Conservation (phyloP, 2,888 invertebrate genomes). For the Theristus sp. region DNA sequence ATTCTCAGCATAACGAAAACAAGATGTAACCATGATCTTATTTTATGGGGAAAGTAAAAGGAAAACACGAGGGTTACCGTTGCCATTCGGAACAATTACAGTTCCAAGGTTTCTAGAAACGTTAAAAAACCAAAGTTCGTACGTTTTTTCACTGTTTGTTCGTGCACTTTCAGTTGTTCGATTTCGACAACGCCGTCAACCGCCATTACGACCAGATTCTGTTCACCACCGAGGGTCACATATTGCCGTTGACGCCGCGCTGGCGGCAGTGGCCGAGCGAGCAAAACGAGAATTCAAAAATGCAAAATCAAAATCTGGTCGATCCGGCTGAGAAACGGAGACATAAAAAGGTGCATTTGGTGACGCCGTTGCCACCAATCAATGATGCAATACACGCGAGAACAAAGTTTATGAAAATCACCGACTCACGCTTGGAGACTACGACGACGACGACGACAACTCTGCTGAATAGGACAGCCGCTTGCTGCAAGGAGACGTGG, state of each 20-base stretch:
- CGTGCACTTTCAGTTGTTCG: conserved; percentile 42
- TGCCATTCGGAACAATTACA: no score
- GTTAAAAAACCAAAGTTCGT: not conserved
- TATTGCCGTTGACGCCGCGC: conserved; percentile 35
- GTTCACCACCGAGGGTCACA: conserved; percentile 45
- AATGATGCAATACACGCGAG: not conserved
- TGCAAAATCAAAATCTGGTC: not conserved
- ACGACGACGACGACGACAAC: no score
- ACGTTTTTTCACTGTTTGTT: conserved; percentile 8
- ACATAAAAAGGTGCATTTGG: no score
- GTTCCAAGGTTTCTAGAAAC: not conserved
- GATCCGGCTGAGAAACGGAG: not conserved
- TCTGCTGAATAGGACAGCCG: not conserved
- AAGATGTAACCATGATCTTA: no score
- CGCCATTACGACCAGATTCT: conserved; percentile 37
- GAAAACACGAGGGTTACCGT: no score
- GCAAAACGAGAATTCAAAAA: not conserved
- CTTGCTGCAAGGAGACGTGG: not conserved
- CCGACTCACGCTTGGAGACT: not conserved
- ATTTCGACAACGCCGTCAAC: conserved; percentile 43
- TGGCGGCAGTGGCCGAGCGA: conserved; percentile 9
- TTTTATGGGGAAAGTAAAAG: no score
- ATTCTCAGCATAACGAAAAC: no score
- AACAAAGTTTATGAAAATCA: not conserved
- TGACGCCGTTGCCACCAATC: no score